phyloP scores from a whole-genome alignment of 2,113 vertebrate genomes.

The Rhombomys opimus region DNA sequence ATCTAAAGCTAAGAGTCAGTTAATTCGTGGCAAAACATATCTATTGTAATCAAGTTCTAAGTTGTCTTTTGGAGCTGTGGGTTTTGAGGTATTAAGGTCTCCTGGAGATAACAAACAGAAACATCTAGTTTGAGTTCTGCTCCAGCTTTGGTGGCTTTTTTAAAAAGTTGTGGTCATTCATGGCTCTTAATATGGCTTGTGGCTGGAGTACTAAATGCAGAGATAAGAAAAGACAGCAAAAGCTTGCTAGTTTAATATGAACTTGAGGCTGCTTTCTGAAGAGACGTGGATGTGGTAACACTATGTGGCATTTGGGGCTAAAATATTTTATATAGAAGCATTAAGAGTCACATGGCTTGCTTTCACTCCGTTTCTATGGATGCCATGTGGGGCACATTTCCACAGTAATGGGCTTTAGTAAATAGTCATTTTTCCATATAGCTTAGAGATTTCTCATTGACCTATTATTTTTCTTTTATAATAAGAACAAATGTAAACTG shows the following conservation, averaged over 20 bases:
- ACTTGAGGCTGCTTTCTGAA: constrained; percentile 20
- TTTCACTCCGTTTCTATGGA: constrained; percentile 71
- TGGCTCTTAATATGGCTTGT: neutral
- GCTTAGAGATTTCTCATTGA: constrained; percentile 54
- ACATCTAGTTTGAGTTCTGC: neutral
- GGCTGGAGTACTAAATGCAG: constrained; percentile 16
- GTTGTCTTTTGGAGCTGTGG: neutral
- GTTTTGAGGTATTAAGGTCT: neutral
- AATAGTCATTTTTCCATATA: constrained; percentile 71
- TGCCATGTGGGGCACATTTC: constrained; percentile 83
- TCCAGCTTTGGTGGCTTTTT: neutral
- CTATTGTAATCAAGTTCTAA: constrained; percentile 45
- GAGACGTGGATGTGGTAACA: neutral
- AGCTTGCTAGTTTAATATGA: neutral
- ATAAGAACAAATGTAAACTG: constrained; percentile 72
- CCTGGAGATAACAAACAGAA: neutral
- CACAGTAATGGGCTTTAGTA: constrained; percentile 67
- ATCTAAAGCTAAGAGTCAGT: constrained; percentile 80
- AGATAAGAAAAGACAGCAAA: constrained; percentile 19
- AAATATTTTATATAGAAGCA: constrained; percentile 36
- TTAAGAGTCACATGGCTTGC: constrained; percentile 71
- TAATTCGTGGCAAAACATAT: constrained; percentile 47
- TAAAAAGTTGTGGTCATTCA: neutral
- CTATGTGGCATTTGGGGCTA: neutral
- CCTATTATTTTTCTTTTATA: constrained; percentile 57